phyloP scores from a whole-genome alignment of 2,888 invertebrate species.

The Lordiphosa fenestrarum region DNA sequence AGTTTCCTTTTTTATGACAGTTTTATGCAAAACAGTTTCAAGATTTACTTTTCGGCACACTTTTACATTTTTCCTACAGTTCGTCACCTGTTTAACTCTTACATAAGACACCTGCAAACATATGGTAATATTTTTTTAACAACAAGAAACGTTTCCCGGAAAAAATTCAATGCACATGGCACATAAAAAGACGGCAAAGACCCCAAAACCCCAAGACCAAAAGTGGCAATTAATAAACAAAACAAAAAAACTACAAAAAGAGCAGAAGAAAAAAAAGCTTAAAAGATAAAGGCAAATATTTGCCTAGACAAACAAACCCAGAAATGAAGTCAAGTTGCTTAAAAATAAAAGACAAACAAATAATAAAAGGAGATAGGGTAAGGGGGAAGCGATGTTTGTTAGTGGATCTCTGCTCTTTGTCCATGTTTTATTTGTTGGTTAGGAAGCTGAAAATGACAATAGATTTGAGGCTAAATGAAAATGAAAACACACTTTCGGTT shows the following conservation, averaged over 20 bases:
- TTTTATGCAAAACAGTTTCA: background rate
- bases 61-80: conserved; percentile 9
- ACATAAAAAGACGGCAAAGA: conserved; percentile 2
- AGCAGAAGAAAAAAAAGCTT: conserved; percentile 23
- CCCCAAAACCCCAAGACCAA: conserved; percentile 26
- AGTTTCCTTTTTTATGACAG: background rate
- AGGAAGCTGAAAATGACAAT: conserved; percentile 6
- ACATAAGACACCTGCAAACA: conserved; percentile 35
- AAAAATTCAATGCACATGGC: conserved; percentile 42
- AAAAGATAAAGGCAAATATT: conserved; percentile 58
- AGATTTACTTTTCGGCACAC: conserved; percentile 1
- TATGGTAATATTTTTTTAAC: conserved; percentile 28
- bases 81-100: conserved; percentile 27
- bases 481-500: conserved; percentile 28
- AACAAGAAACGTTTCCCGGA: conserved; percentile 9
- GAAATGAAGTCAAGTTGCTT: conserved; percentile 23
- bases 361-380: conserved; percentile 3
- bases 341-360: conserved; percentile 3
- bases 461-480: conserved; percentile 4
- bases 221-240: conserved; percentile 56
- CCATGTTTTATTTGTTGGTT: conserved; percentile 1
- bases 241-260: conserved; percentile 12
- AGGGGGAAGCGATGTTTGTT: too few species aligned
- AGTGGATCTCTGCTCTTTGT: conserved; percentile 7
- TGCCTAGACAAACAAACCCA: conserved; percentile 43